Evolutionary conservation across 1,140 invertebrate genomes (phyloP).

Genomic region (Heliothis virescens): DNA sequence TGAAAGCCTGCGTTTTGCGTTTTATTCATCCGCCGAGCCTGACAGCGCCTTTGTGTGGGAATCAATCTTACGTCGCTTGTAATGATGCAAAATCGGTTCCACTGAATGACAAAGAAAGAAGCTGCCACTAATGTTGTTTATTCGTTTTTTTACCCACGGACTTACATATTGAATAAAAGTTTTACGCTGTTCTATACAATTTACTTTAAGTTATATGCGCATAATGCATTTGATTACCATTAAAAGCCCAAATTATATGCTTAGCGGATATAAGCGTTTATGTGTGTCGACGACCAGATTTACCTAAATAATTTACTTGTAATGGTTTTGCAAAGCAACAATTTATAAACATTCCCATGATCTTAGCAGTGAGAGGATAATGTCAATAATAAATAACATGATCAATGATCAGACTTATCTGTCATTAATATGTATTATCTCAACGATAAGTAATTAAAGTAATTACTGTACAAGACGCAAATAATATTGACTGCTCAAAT

Average conservation of each 20-base stretch:
- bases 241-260: not conserved
- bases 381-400: slow-evolving; percentile 13
- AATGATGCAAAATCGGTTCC: slow-evolving; percentile 83
- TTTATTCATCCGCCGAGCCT: slow-evolving; percentile 73
- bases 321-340: slow-evolving; percentile 20
- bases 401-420: slow-evolving; percentile 19
- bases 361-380: slow-evolving; percentile 1
- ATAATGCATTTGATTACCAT: slow-evolving; percentile 25
- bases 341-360: slow-evolving; percentile 17
- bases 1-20: slow-evolving; percentile 70
- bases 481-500: not conserved
- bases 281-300: not conserved
- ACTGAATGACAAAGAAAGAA: slow-evolving; percentile 77
- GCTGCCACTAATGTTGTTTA: slow-evolving; percentile 74
- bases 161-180: slow-evolving; percentile 31
- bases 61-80: slow-evolving; percentile 80
- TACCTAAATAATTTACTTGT: not conserved
- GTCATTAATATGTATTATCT: slow-evolving; percentile 30
- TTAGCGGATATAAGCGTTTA: not conserved
- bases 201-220: slow-evolving; percentile 22
- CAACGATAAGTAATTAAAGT: slow-evolving; percentile 29
- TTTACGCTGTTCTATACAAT: slow-evolving; percentile 25
- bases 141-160: slow-evolving; percentile 68
- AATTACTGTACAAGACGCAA: slow-evolving; percentile 11
- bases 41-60: slow-evolving; percentile 79